Evolutionary conservation across 2,888 invertebrate genomes (phyloP), one percentile per base, ranked within the genome.

Genomic region (Drosophila colorata): DNA sequence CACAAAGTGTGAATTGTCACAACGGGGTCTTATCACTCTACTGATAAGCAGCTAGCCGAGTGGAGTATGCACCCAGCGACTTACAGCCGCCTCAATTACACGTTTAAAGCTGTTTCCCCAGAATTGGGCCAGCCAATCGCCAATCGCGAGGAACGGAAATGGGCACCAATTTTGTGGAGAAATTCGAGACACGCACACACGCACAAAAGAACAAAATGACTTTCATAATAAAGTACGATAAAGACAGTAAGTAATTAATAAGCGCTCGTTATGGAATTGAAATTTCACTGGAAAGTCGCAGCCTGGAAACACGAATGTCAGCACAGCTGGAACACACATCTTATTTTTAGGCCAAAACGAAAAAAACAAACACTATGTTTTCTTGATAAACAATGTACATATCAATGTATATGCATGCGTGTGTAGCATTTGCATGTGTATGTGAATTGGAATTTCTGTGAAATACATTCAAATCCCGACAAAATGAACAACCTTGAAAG

Each of bases 401-500:
- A 41, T 25, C 25, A 38, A 61, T 18, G 49, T 20, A 44, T 18
- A 7, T 53, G 14, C n/a, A 2, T 41, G 37, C 20, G 25, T 55
- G 33, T 41, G 33, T 7, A 23, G 18, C 23, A 33, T 33, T 31
- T 40, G 2, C 20, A 33, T 23, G 14, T 31, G 4, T 11, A 20
- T 55, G 31, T 33, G 44, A 40, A 51, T 64, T 44, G 58, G 56
- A 78, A 81, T 81, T 67, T 52, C 11, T 25, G 38, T 63, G 43
- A 46, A 58, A 46, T 63, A 66, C 60, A 65, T 67, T 67, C 20
- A 55, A 75, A 52, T 60, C 64, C 47, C 47, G 35, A 61, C 76
- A 65, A 76, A 76, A 66, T 53, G 56, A 67, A 74, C 76, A 85
- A 88, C 84, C 84, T 85, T 85, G 89, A 85, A 83, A 68, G 59